These are phyloP conservation scores for Nomada hirtipes DNA, from an alignment of 2,888 invertebrate genomes.

Conservation along the genomic window DNA sequence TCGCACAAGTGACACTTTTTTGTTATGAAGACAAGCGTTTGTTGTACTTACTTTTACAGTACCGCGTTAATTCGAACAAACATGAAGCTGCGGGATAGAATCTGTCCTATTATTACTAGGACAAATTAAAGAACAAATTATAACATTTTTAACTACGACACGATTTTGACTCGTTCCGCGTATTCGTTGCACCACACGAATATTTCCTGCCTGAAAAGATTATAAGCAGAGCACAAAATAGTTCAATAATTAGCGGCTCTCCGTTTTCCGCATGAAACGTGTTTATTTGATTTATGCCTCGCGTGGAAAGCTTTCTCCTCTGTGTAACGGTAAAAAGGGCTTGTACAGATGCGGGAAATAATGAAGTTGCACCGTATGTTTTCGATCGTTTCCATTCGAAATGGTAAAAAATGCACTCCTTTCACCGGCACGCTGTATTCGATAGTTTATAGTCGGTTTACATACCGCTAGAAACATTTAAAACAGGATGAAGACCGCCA, in stretches of 20 bases:
- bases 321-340: background rate
- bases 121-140: no score
- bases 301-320: conserved; percentile 1
- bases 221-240: conserved; percentile 8
- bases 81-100: no score
- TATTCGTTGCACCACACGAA: background rate
- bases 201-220: background rate
- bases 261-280: background rate
- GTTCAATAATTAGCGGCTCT: background rate
- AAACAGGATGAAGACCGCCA: conserved; percentile 3
- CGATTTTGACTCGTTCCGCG: background rate
- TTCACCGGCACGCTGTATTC: conserved; percentile 21
- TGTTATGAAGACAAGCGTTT: background rate
- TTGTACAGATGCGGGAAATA: conserved; percentile 20
- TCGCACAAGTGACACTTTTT: background rate
- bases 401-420: conserved; percentile 38
- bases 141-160: no score
- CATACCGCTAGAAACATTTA: conserved; percentile 24
- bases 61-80: no score
- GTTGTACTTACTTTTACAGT: no score
- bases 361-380: conserved; percentile 51
- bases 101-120: no score
- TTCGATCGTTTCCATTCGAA: conserved; percentile 29
- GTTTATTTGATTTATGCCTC: conserved; percentile 5
- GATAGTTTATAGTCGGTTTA: conserved; percentile 16